Evolutionary conservation across 2,888 invertebrate genomes (phyloP), one percentile per base, ranked within the genome.

Genomic region (Platypus cylindrus): DNA sequence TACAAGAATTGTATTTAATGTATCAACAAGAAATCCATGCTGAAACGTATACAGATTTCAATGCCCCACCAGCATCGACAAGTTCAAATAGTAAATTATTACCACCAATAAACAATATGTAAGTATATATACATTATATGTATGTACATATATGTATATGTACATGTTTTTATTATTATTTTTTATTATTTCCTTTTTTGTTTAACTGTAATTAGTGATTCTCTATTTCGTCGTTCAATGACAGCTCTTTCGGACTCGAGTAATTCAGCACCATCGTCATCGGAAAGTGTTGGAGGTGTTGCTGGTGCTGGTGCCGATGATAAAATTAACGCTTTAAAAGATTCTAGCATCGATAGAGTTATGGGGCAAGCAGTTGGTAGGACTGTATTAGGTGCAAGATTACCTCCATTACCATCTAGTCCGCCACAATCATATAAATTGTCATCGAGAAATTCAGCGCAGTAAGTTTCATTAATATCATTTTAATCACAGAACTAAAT

Each of bases 21-120:
- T 87, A 87, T 51, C 85, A 86, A 54, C 84, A 84, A 54, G 87
- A 87, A 65, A 83, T 86, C 40, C 85, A 86, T 55, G 83, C 84
- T 0, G 76, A 83, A 3, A 79, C 81, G 0, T 79, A 78, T 52
- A 73, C 75, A 0, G 76, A 77, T 50, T 72, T 67, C 47, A 70
- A 68, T 36, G 68, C 73, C 12, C 53, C 60, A 9, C 46, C 52
- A 34, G 42, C 43, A 14, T 37, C 44, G 5, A 66, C 68, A 11
- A 65, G 66, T 49, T 64, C 69, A 12, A 60, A 66, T 0, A 68
- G 71, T 40, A 73, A 73, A 43, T 56, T 78, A 37, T n/a, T n/a
- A n/a, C 77, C 77, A 14, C 75, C 76, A 8, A 75, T 78, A 22
- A 70, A 71, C 34, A 65, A 69, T 47, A 71, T 71, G 74, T 73